Evolutionary conservation across 2,797 vertebrate species (phyloP), one percentile per base, ranked within the genome.

Genomic region (Alfaro cultratus): DNA sequence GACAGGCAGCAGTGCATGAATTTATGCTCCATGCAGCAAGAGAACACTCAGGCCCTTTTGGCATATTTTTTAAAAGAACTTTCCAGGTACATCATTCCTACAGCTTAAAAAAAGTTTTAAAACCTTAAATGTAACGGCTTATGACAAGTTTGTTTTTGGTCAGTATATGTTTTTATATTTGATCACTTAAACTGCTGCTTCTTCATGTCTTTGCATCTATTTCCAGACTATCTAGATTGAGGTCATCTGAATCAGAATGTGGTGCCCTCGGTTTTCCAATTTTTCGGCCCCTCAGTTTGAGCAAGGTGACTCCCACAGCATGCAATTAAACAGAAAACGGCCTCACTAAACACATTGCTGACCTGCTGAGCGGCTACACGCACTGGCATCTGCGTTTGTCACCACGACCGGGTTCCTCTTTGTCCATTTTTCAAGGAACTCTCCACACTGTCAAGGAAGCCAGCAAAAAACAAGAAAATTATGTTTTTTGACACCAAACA

Each of bases 261-360:
- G 74, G 36, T 85, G 90, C 86, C 92, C 92, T 93, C 89, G 87
- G 91, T 86, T 88, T 75, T 57, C 82, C 73, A 45, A 1, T 83
- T 73, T 90, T 73, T 90, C 89, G 92, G 89, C 83, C 81, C 79
- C 0, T 85, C 91, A 88, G 93, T 92, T 84, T 89, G 84, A 86
- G 82, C 90, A 96, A 95, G 95, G 95, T 95, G 94, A 95, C 93
- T 96, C 94, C 93, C 93, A 93, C 93, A 88, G 94, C 85, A 92
- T 93, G 91, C 94, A 95, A 96, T 95, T 95, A 95, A 94, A 94
- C 93, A 93, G 93, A 93, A 95, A 96, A 95, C 94, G 92, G 91
- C 84, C 90, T 93, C 89, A 88, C 92, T 94, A 94, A 95, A 95
- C 90, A 94, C 91, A 90, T 82, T 81, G 90, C 91, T 84, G 80